A percentile compares a stretch with the other conserved stretches of the same genome.
These are phyloP conservation scores for Pocillopora damicornis DNA, from an alignment of 64 coral and sea anemone species.

Conservation along the genomic window DNA sequence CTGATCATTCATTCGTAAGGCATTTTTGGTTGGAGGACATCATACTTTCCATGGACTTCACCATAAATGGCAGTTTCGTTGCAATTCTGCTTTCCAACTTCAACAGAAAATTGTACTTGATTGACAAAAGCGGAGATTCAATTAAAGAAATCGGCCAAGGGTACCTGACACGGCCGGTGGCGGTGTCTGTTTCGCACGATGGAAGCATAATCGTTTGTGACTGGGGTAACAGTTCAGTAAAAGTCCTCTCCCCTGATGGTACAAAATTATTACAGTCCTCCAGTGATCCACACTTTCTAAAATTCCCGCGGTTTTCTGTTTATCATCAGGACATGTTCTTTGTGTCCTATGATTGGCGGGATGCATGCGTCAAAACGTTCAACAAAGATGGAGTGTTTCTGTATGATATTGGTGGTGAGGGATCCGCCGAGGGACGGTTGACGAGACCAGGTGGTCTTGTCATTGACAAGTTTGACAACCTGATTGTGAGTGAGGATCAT, in stretches of 20 bases:
- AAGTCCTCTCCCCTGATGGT: background rate
- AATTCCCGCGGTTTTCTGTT: background rate
- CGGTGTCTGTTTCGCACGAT: background rate
- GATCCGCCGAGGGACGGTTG: slow-evolving; percentile 14
- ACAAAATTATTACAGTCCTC: background rate
- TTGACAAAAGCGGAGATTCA: background rate
- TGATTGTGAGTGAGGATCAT: background rate
- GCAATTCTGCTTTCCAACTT: background rate
- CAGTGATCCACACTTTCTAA: background rate
- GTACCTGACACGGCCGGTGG: background rate
- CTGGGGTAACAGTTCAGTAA: background rate
- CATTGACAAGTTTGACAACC: background rate
- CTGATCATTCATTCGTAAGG: background rate
- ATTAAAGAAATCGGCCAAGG: background rate
- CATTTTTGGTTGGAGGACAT: background rate
- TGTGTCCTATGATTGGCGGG: background rate
- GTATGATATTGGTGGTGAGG: background rate
- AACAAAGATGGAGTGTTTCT: slow-evolving; percentile 4
- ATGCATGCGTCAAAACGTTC: background rate
- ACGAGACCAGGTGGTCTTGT: background rate
- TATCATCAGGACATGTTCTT: slow-evolving; percentile 5
- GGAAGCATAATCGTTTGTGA: too few species aligned
- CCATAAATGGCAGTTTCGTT: background rate
- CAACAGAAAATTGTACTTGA: background rate
- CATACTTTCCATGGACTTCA: background rate